These are phyloP conservation scores for Tragulus kanchil DNA, from an alignment of 2,113 vertebrate species.

Conservation along the genomic window DNA sequence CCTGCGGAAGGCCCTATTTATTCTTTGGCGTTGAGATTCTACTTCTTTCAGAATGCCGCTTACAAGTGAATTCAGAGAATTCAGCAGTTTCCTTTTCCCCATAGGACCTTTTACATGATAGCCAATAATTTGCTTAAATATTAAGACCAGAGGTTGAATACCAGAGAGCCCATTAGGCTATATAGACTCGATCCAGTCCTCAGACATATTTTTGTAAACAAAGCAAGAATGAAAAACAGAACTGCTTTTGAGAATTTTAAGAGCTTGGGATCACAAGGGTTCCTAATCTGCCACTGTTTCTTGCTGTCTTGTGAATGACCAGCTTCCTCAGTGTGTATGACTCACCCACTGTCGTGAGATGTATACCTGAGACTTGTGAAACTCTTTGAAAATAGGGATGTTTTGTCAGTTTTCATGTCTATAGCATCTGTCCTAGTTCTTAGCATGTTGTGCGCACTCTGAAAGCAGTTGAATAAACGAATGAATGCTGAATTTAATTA, in stretches of 20 bases:
- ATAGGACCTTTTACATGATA: background rate
- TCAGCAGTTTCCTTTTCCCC: background rate
- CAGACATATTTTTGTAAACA: background rate
- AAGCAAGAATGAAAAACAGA: background rate
- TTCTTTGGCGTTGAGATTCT: background rate
- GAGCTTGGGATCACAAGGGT: background rate
- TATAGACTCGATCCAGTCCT: background rate
- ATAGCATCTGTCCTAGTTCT: background rate
- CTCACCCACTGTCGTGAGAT: background rate
- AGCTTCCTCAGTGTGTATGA: background rate
- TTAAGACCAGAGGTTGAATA: background rate
- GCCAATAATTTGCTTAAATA: background rate
- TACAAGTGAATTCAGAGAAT: background rate
- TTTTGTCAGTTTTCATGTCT: background rate
- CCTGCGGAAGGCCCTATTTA: background rate
- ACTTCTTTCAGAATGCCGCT: background rate
- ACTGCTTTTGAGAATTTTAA: background rate
- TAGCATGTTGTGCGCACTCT: background rate
- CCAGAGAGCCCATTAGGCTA: background rate
- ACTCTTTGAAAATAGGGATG: background rate
- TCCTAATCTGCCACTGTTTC: background rate
- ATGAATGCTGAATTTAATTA: constrained; percentile 46
- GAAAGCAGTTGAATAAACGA: background rate
- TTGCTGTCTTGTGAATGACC: background rate
- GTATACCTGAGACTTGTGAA: background rate